Percentiles rank a stretch among this genome's conserved stretches.
These are phyloP conservation scores for Oryzias curvinotus DNA, from an alignment of 2,113 vertebrate genomes.

Conservation along the genomic window DNA sequence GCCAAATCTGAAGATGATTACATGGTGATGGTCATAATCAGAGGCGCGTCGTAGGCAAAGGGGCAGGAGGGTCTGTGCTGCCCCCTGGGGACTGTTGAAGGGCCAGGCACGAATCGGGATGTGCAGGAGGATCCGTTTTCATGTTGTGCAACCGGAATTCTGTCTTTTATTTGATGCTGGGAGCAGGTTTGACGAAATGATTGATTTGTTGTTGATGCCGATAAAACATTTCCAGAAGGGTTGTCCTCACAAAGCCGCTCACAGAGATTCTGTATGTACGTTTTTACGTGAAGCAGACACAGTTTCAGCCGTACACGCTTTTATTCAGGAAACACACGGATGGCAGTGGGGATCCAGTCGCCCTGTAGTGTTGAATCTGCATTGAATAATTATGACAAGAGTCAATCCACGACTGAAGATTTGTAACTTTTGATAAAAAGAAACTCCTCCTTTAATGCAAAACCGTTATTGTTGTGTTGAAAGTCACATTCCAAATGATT, in stretches of 20 bases:
- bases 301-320: too few species aligned
- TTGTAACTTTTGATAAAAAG: slow-evolving; percentile 7
- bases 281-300: too few species aligned
- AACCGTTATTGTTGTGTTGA: slow-evolving; percentile 16
- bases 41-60: slow-evolving; percentile 87
- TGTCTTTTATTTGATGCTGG: slow-evolving; percentile 18
- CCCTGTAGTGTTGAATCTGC: too few species aligned
- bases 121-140: background rate
- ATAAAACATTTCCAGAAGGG: slow-evolving; percentile 32
- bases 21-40: slow-evolving; percentile 98
- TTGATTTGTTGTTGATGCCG: slow-evolving; percentile 20
- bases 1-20: slow-evolving; percentile 98
- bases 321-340: too few species aligned
- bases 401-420: too few species aligned
- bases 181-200: slow-evolving; percentile 10
- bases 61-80: background rate
- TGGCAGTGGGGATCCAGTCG: too few species aligned
- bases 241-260: slow-evolving; percentile 20
- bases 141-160: slow-evolving; percentile 14
- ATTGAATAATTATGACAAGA: too few species aligned
- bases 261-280: slow-evolving; percentile 13
- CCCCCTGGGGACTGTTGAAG: too few species aligned
- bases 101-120: too few species aligned
- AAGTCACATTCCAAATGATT: slow-evolving; percentile 11
- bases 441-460: slow-evolving; percentile 14